Base-by-base conservation (phyloP, 2,113 vertebrate species). In the Callipepla squamata region DNA sequence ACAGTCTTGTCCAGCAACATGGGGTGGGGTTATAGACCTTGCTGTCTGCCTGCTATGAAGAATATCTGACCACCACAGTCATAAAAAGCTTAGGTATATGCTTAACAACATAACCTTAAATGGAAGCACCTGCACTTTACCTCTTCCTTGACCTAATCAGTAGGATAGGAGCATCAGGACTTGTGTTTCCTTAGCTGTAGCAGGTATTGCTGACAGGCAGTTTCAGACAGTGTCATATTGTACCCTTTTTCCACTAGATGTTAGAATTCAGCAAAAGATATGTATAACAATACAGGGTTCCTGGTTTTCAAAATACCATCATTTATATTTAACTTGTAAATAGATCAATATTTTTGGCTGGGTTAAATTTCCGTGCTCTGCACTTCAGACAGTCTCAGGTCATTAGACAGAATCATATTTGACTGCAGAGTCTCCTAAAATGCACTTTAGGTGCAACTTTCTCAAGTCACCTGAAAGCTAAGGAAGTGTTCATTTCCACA, bases 1-100 rank as follows among this genome's bases (percentile, higher is more conserved):
- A 50, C 8, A 17, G 1, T 4, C 10, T 7, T 55, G 15, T 18
- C 19, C 21, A 51, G 44, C 32, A 72, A 8, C 5, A 2, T 3
- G 7, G 14, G 13, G 28, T 32, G 8, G 13, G 13, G 12, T 76
- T 10, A 2, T 53, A 34, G 30, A 25, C 0, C 0, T 32, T 19
- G 38, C 47, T 68, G 53, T n/a, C 38, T 59, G 63, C 23, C 50
- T 85, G 45, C 30, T 74, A 30, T 21, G n/a, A 55, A 42, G 45
- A 42, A 5, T 28, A 65, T 18, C 8, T 22, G 58, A 4, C 13
- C 3, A 15, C 0, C 34, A 36, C 34, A 0, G 19, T 80, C 22
- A 18, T 23, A 63, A 51, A 83, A 69, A 93, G 59, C 36, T 50
- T 66, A 28, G 7, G 2, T 44, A 2, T n/a, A 50, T 0, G 0